These are phyloP conservation scores for Gymnocheta viridis DNA, from an alignment of 2,888 invertebrate species.

Conservation along the genomic window DNA sequence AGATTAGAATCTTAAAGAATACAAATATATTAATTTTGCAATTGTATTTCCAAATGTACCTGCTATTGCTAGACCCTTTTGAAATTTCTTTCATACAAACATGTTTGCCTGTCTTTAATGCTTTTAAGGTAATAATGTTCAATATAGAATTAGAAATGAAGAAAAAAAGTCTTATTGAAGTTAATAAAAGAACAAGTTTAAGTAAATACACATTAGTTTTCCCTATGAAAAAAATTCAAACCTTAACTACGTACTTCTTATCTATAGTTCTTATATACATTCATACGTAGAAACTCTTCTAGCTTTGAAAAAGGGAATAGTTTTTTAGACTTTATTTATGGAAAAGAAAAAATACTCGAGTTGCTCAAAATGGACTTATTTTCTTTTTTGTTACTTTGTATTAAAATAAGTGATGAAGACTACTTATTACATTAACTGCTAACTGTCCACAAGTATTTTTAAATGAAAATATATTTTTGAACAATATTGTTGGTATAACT, in stretches of 20 bases:
- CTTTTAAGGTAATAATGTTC: constrained; percentile 37
- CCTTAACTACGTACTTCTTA: not conserved
- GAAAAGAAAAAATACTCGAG: not conserved
- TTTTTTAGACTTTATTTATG: not conserved
- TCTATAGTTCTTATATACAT: not conserved
- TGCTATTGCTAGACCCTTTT: constrained; percentile 4
- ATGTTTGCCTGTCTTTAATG: constrained; percentile 15
- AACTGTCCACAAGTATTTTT: constrained; percentile 13
- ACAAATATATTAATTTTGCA: not conserved
- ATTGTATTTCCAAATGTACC: not conserved
- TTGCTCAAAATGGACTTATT: constrained; percentile 14
- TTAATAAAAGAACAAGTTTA: constrained; percentile 36
- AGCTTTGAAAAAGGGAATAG: not conserved
- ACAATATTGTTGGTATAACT: too few relatives aligned
- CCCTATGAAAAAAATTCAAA: constrained; percentile 8
- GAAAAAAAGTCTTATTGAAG: not conserved
- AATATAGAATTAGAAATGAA: constrained; percentile 7
- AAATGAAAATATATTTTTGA: too few relatives aligned
- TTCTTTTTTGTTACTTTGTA: not conserved
- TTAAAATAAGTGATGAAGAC: not conserved
- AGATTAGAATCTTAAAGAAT: not conserved
- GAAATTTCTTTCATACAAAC: too few relatives aligned
- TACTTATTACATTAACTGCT: not conserved
- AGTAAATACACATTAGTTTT: constrained; percentile 54
- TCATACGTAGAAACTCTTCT: too few relatives aligned